phyloP scores from a whole-genome alignment of 2,888 invertebrate species.

The Drosophila subsilvestris region DNA sequence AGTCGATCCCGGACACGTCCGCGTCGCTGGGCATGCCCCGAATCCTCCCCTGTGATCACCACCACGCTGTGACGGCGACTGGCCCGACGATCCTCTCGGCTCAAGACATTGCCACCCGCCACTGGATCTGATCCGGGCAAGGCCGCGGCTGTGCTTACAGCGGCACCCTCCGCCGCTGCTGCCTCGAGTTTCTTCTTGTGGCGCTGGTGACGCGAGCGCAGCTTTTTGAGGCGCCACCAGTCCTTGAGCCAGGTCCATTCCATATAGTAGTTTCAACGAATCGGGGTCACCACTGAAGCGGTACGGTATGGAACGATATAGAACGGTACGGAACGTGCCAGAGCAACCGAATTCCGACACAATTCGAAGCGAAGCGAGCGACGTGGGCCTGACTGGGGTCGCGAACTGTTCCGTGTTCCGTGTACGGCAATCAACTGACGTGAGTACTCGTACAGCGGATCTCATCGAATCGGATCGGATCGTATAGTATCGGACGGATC shows the following conservation, averaged over 20 bases:
- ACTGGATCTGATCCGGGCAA: neutral
- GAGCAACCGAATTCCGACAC: neutral
- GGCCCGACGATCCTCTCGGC: neutral
- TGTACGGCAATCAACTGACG: slow-evolving; percentile 13
- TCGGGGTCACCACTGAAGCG: neutral
- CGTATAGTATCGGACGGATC: slow-evolving; percentile 6
- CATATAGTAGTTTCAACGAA: slow-evolving; percentile 83
- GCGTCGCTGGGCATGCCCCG: slow-evolving; percentile 16
- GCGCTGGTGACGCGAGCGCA: slow-evolving; percentile 84
- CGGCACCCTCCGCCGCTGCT: slow-evolving; percentile 45
- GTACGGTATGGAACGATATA: neutral
- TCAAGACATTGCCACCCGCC: neutral
- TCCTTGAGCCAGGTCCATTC: slow-evolving; percentile 93
- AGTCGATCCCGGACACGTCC: slow-evolving; percentile 46
- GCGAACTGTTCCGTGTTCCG: slow-evolving; percentile 20
- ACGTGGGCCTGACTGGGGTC: neutral
- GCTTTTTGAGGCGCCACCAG: slow-evolving; percentile 91
- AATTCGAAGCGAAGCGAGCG: neutral
- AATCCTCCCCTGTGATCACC: slow-evolving; percentile 21
- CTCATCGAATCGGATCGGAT: slow-evolving; percentile 13
- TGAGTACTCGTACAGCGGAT: neutral
- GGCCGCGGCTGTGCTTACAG: neutral
- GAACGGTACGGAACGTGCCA: neutral
- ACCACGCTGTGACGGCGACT: slow-evolving; percentile 44
- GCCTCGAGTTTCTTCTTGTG: slow-evolving; percentile 62